Evolutionary conservation across 2,797 vertebrate genomes (phyloP), one percentile per base, ranked within the genome.

Genomic region (Sebastes diaconus): DNA sequence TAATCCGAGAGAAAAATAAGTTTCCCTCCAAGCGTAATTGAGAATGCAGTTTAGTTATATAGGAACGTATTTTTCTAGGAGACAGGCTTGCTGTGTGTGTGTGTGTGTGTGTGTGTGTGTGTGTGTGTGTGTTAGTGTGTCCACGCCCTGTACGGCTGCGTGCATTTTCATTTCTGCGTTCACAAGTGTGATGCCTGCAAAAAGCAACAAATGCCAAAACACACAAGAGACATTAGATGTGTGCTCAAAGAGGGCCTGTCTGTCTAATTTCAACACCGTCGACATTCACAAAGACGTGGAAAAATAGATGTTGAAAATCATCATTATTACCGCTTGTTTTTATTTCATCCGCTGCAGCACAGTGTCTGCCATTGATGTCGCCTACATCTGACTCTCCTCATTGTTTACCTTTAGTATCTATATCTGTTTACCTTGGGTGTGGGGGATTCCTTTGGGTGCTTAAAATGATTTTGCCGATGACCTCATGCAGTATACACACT

Each of bases 401-500:
- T 82, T 93, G 90, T 94, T 93, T 92, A 91, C 83, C 68, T 93
- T 90, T 80, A 69, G 91, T 91, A 94, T 94, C 92, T 90, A 89
- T 94, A 90, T 93, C 90, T 94, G 87, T 94, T 94, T 92, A 90
- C 83, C 76, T 93, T 93, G 90, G 91, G 87, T 46, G 92, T 91
- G 89, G 86, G 77, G 9, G 86, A 91, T 29, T 93, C 93, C 90
- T 91, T n/a, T 61, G 90, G 89, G 91, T 66, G 79, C 84, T 90
- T 89, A 68, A 82, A 93, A 91, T 73, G 61, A 91, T 92, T 89
- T 77, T 65, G 81, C 74, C 66, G 7, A 88, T 94, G 92, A 94
- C 90, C 89, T 94, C 92, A 95, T 93, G 72, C 79, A 87, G 84
- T 84, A 75, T 68, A 84, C 71, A 24, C 83, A 86, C 87, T 92